A percentile compares a stretch with the other conserved stretches of the same genome.
Conservation (phyloP, 2,888 invertebrate species). For the Baccha elongata region DNA sequence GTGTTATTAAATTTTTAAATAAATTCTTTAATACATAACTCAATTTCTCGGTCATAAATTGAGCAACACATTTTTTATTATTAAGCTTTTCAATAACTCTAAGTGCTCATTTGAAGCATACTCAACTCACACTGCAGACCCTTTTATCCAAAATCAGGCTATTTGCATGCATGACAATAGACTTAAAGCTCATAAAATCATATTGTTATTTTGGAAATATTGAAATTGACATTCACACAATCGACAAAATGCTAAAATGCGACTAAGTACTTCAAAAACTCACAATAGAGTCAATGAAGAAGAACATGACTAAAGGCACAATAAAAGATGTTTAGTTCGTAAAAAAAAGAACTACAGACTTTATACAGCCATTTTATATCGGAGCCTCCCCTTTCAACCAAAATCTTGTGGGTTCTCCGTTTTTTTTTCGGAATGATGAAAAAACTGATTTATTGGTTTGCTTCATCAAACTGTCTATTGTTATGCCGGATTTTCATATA, state of each 20-base stretch:
- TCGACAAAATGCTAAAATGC: constrained; percentile 65
- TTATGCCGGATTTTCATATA: constrained; percentile 68
- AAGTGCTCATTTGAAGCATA: constrained; percentile 26
- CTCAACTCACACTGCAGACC: constrained; percentile 2
- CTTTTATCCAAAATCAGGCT: constrained; percentile 78
- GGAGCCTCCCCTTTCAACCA: constrained; percentile 55
- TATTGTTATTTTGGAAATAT: constrained; percentile 71
- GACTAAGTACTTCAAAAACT: constrained; percentile 54
- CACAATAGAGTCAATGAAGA: constrained; percentile 40
- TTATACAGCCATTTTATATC: constrained; percentile 17
- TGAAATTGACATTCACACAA: constrained; percentile 71
- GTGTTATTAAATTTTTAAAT: no score
- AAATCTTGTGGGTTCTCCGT: constrained; percentile 63
- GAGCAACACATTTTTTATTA: no score
- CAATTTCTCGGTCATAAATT: no score
- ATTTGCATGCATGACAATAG: constrained; percentile 81
- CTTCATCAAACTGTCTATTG: constrained; percentile 74
- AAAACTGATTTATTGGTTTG: constrained; percentile 72
- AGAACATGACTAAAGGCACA: constrained; percentile 50
- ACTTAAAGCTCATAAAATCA: constrained; percentile 66
- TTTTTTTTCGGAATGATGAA: constrained; percentile 31
- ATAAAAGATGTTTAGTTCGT: constrained; percentile 67
- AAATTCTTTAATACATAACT: no score
- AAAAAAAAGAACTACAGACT: constrained; percentile 45
- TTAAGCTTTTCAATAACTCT: constrained; percentile 60